phyloP scores from a whole-genome alignment of 1,140 invertebrate genomes.

The Myzus persicae region DNA sequence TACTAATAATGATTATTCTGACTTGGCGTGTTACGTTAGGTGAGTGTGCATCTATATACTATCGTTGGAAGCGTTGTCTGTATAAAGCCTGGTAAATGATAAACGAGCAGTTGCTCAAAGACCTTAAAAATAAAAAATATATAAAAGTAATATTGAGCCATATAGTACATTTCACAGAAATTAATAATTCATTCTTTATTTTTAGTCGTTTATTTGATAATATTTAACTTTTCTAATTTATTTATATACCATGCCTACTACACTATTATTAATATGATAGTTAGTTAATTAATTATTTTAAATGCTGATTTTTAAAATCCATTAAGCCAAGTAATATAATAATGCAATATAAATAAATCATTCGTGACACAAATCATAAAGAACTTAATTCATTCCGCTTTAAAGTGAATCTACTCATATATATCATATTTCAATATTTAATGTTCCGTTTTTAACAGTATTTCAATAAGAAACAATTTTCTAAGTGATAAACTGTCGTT shows the following conservation, averaged over 20 bases:
- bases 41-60: neutral
- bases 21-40: neutral
- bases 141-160: neutral
- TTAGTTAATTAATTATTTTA: neutral
- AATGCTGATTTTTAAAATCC: neutral
- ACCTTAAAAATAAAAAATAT: neutral
- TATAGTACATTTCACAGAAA: neutral
- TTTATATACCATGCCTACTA: neutral
- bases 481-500: neutral
- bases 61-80: neutral
- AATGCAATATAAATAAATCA: neutral
- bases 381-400: neutral
- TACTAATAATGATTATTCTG: neutral
- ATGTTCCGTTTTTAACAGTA: neutral
- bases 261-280: neutral
- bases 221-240: neutral
- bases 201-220: neutral
- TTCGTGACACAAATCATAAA: neutral
- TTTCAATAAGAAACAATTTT: neutral
- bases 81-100: neutral
- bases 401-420: neutral
- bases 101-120: neutral
- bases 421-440: conserved; percentile 3
- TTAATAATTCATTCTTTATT: neutral
- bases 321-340: neutral